Base-by-base conservation (phyloP, 2,797 vertebrate species). In the Pangasius djambal region DNA sequence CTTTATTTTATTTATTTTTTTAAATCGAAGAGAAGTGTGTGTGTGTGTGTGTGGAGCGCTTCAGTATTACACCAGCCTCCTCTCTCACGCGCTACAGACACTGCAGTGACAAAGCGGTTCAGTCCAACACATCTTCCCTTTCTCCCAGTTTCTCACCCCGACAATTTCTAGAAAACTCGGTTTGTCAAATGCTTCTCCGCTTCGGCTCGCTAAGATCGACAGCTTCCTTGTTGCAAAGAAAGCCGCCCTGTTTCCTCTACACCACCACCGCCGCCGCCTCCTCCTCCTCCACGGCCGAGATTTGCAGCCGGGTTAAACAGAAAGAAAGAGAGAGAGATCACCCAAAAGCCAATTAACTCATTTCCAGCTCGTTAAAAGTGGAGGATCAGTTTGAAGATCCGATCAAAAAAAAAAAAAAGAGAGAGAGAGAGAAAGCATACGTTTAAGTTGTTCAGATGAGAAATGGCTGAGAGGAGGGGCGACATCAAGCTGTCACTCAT, bases 341-440 rank as follows among this genome's bases (percentile, higher is more conserved):
- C 52, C 75, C 28, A 89, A 93, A 95, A 95, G 94, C 48, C 94
- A 95, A 94, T 96, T 95, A 95, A 52, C 83, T 82, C 50, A 89
- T 92, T 94, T 92, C 52, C 89, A 83, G 86, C 57, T 90, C 83
- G 87, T 94, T 95, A 6, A 34, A 85, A 69, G 16, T 34, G 65
- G 18, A 69, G 2, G n/a, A 85, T 40, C 31, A n/a, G 12, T 9
- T 4, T 12, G n/a, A 15, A 79, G 20, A 79, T 52, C 48, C 12
- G 75, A 52, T 67, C 6, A 40, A 61, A 85, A 65, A 67, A 28
- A 28, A 65, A n/a, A 31, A 18, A 3, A 4, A 57, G 4, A 57
- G 1, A 57, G 16, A 57, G 4, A 16, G 16, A 18, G 4, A 57
- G 0, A 20, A 5, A 57, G 44, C 16, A 6, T 4, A 25, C 7